These are phyloP conservation scores for Coelopa pilipes DNA, from an alignment of 2,888 invertebrate genomes.

Conservation along the genomic window DNA sequence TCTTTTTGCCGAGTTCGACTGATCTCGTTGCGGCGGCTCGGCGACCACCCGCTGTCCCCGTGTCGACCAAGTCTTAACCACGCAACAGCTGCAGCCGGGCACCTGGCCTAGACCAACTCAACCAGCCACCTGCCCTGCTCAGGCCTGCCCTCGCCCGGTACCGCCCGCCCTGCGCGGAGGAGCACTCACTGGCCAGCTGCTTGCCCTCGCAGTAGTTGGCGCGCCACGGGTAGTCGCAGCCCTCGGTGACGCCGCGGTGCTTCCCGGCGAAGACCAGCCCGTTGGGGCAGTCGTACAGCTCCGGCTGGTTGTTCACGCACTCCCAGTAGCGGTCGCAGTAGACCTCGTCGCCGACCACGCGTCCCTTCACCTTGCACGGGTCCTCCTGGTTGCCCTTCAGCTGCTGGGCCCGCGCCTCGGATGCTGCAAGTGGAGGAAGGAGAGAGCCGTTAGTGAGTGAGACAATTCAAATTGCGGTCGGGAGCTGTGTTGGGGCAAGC, in stretches of 20 bases:
- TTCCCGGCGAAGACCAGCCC: constrained; percentile 90
- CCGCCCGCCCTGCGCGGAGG: too few species aligned
- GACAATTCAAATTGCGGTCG: constrained; percentile 28
- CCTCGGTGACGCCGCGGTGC: constrained; percentile 87
- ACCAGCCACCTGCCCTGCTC: too few species aligned
- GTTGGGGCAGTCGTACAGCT: constrained; percentile 90
- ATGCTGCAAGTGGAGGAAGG: constrained; percentile 37
- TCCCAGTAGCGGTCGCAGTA: constrained; percentile 87
- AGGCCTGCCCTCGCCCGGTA: too few species aligned
- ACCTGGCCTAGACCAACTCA: too few species aligned
- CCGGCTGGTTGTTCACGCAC: constrained; percentile 83
- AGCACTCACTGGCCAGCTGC: constrained; percentile 76
- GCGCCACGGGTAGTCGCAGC: constrained; percentile 90
- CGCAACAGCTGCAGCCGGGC: too few species aligned
- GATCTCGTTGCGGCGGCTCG: too few species aligned
- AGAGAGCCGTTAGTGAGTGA: constrained; percentile 20
- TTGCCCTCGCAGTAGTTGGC: constrained; percentile 87
- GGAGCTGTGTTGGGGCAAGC: too few species aligned
- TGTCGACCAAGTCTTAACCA: too few species aligned
- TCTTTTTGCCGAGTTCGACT: too few species aligned
- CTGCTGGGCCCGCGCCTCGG: constrained; percentile 41
- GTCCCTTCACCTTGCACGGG: constrained; percentile 83
- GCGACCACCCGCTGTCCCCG: too few species aligned
- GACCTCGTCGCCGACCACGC: constrained; percentile 80
- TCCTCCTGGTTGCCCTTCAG: constrained; percentile 71